Evolutionary conservation across 2,797 vertebrate species (phyloP).

Genomic region (Mareca penelope): DNA sequence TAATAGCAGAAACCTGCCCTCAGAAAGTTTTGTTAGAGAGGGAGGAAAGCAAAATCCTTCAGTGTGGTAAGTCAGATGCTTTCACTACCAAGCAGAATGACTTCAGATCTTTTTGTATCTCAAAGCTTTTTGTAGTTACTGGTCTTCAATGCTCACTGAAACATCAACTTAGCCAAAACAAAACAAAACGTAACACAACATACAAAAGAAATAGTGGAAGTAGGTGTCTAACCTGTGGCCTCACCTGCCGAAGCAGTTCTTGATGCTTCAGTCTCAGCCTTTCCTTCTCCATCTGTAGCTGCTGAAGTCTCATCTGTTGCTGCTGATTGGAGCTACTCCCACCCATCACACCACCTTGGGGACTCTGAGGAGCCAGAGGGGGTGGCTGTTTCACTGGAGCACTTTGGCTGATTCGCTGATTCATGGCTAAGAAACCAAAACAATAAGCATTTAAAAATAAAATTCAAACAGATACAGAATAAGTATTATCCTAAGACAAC

Average conservation of each 20-base stretch:
- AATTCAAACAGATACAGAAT: background rate
- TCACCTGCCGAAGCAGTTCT: conserved; percentile 96
- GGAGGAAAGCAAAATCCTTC: background rate
- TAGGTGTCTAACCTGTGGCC: conserved; percentile 91
- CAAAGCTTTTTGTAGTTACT: background rate
- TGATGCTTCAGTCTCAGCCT: conserved; percentile 93
- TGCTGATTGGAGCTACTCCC: conserved; percentile 80
- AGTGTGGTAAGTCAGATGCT: background rate
- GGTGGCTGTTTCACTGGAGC: conserved; percentile 91
- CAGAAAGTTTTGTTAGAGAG: background rate
- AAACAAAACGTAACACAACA: conserved; percentile 2
- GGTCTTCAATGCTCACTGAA: background rate
- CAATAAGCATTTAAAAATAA: conserved; percentile 1
- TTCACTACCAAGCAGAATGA: background rate
- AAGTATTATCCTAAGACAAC: background rate
- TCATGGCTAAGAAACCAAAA: conserved; percentile 84
- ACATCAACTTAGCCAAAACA: background rate
- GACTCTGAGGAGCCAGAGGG: conserved; percentile 85
- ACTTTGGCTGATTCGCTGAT: conserved; percentile 94
- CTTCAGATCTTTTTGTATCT: background rate
- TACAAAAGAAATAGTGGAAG: conserved; percentile 67
- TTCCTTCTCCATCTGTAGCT: conserved; percentile 95
- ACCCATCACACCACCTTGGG: conserved; percentile 85
- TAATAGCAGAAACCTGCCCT: background rate
- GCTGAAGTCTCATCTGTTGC: conserved; percentile 92